These are phyloP conservation scores for Allobates femoralis DNA, from an alignment of 2,797 vertebrate genomes.

Conservation along the genomic window DNA sequence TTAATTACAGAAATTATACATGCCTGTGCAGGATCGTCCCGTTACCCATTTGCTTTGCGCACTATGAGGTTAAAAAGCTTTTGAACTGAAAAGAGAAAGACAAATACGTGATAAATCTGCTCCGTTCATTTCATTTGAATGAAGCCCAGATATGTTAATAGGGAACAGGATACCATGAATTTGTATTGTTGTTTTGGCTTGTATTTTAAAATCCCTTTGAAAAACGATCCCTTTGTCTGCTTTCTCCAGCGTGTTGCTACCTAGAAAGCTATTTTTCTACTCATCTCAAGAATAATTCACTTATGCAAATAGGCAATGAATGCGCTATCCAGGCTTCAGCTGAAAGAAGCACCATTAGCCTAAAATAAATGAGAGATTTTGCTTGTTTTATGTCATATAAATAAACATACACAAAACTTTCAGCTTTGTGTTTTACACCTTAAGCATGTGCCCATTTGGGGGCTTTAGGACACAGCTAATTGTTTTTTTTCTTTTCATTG, in stretches of 20 bases:
- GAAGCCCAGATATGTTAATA: constrained; percentile 44
- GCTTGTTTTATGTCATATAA: constrained; percentile 17
- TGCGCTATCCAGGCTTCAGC: constrained; percentile 8
- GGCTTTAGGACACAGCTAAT: too few relatives aligned
- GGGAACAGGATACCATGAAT: constrained; percentile 30
- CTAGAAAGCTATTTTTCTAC: constrained; percentile 35
- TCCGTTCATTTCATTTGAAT: constrained; percentile 40
- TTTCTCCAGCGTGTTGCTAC: neutral
- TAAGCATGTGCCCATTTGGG: too few relatives aligned
- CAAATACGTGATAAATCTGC: constrained; percentile 37
- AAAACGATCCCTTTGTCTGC: constrained; percentile 50
- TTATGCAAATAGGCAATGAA: constrained; percentile 47
- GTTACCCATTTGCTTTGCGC: constrained; percentile 1
- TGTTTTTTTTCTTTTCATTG: too few relatives aligned
- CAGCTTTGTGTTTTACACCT: neutral
- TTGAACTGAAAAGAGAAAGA: constrained; percentile 25
- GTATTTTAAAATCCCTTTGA: constrained; percentile 40
- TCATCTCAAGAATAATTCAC: constrained; percentile 30
- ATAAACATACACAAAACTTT: neutral
- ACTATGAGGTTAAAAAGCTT: constrained; percentile 54
- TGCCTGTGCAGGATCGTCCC: constrained; percentile 34
- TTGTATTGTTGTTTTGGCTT: constrained; percentile 36
- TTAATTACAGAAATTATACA: constrained; percentile 56
- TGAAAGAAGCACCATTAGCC: constrained; percentile 34
- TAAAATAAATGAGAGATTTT: constrained; percentile 28